Conservation (phyloP, 2,888 invertebrate genomes). For the Didymodactylos carnosus region DNA sequence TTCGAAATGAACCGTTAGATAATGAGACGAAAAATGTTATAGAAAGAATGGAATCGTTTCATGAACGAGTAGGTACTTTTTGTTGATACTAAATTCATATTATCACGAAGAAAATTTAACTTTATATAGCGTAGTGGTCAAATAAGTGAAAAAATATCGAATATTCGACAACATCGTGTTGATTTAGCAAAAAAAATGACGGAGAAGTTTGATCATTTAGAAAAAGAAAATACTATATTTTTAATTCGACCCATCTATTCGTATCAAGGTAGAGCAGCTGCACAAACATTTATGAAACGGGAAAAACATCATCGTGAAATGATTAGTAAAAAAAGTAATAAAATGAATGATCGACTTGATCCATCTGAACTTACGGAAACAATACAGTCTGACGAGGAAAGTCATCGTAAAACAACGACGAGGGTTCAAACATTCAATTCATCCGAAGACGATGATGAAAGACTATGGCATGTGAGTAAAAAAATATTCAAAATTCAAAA, state of each 20-base stretch:
- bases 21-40: background rate
- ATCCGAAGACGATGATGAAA: background rate
- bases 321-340: background rate
- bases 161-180: conserved; percentile 24
- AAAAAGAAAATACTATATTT: conserved; percentile 31
- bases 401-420: background rate
- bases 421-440: background rate
- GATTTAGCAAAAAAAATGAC: conserved; percentile 26
- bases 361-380: too few relatives aligned
- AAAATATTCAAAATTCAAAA: too few relatives aligned
- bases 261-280: conserved; percentile 19
- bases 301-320: background rate
- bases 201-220: conserved; percentile 27
- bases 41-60: background rate
- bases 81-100: background rate
- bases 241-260: conserved; percentile 33
- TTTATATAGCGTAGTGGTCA: background rate
- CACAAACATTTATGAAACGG: background rate
- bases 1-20: background rate
- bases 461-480: background rate
- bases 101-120: background rate
- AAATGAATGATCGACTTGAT: background rate
- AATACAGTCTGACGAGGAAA: background rate
- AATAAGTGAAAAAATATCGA: conserved; percentile 21
- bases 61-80: background rate